Percentiles rank a stretch among this genome's conserved stretches.
Conservation (phyloP, 2,888 invertebrate species). For the Parasteatoda lunata region DNA sequence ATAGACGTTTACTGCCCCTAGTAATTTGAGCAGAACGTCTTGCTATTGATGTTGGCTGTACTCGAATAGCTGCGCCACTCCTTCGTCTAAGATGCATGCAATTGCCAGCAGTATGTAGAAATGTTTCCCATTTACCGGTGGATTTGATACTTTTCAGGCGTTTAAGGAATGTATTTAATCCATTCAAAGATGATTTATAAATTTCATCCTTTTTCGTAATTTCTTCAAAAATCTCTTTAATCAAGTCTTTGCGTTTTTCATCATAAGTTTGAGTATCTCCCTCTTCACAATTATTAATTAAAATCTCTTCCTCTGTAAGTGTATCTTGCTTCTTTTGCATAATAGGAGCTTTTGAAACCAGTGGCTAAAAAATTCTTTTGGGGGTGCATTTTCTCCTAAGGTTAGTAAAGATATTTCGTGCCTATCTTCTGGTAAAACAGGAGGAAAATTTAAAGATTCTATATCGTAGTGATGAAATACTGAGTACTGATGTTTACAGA, state of each 20-base stretch:
- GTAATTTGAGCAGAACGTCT: background rate
- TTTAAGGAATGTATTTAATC: background rate
- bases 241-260: too few relatives aligned
- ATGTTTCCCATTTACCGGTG: background rate
- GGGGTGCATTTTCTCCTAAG: background rate
- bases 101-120: background rate
- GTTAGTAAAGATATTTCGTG: background rate
- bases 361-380: background rate
- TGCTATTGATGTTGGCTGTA: constrained; percentile 16
- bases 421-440: background rate
- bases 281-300: too few relatives aligned
- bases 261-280: too few relatives aligned
- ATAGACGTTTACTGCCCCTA: background rate
- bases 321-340: background rate
- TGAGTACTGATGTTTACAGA: too few relatives aligned
- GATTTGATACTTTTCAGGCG: too few relatives aligned
- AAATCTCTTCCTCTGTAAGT: background rate
- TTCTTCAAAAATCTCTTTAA: background rate
- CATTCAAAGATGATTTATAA: background rate
- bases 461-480: background rate
- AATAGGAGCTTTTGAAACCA: background rate
- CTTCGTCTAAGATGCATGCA: background rate
- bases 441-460: background rate
- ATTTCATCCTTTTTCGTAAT: background rate
- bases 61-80: background rate